Percentiles rank a stretch among this genome's conserved stretches.
Conservation (phyloP, 2,888 invertebrate species). For the Pemphredon lugubris region DNA sequence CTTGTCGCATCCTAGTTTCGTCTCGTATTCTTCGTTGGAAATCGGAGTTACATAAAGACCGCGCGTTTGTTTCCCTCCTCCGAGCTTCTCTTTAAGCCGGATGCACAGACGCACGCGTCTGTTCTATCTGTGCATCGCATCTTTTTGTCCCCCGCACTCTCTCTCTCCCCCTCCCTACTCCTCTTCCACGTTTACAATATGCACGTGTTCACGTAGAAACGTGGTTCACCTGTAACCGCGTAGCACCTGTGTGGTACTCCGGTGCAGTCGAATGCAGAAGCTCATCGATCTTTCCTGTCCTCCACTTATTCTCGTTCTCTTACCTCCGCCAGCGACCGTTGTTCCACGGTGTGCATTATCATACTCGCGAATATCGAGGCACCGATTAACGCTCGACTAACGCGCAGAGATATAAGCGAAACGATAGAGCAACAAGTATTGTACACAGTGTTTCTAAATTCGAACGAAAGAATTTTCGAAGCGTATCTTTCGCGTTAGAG, state of each 20-base stretch:
- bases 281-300: conserved; percentile 50
- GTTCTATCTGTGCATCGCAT: conserved; percentile 61
- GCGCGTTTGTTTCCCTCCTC: conserved; percentile 5
- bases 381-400: neutral
- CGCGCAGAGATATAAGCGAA: too few relatives aligned
- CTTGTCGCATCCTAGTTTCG: neutral
- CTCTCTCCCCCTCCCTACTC: neutral
- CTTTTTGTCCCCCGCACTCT: conserved; percentile 9
- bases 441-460: too few relatives aligned
- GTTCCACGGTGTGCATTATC: neutral
- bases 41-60: conserved; percentile 40
- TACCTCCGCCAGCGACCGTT: conserved; percentile 15
- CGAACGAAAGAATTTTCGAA: too few relatives aligned
- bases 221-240: conserved; percentile 43
- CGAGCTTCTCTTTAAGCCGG: conserved; percentile 53
- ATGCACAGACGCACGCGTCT: conserved; percentile 59
- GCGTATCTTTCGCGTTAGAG: too few relatives aligned
- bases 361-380: neutral
- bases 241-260: conserved; percentile 31
- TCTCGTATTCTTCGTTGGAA: neutral
- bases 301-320: conserved; percentile 14
- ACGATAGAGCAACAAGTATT: too few relatives aligned
- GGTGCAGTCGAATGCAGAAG: conserved; percentile 3
- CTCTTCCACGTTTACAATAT: conserved; percentile 18
- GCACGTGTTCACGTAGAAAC: conserved; percentile 49